Percentiles rank a stretch among this genome's conserved stretches.
Conservation (phyloP, 2,797 vertebrate genomes). For the Petrocephalus schoutedeni region DNA sequence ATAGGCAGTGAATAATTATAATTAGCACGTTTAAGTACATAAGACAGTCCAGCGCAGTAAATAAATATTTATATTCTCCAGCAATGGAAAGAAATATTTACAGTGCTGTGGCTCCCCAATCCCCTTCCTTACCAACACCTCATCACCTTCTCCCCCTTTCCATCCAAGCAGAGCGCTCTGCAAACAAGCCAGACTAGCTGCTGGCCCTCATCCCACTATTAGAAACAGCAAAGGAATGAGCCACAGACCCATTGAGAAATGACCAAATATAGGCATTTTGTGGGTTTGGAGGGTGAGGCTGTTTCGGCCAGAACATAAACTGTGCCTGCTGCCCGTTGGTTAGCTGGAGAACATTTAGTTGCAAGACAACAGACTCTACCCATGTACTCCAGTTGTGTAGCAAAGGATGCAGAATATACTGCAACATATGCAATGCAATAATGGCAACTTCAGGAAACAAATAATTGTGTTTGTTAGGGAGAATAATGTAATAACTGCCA, state of each 20-base stretch:
- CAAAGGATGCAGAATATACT: not conserved
- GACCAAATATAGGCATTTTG: constrained; percentile 74
- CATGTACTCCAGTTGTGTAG: not conserved
- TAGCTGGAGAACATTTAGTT: not conserved
- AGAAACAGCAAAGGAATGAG: constrained; percentile 71
- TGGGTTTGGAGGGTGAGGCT: constrained; percentile 48
- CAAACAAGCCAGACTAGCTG: constrained; percentile 35
- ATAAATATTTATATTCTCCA: constrained; percentile 22
- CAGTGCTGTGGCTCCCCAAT: not conserved
- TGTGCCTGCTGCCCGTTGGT: constrained; percentile 32
- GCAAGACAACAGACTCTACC: not conserved
- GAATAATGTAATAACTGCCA: not conserved
- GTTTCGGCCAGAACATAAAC: constrained; percentile 50
- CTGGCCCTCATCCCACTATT: constrained; percentile 64
- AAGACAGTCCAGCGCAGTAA: not conserved
- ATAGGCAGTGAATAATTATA: not conserved
- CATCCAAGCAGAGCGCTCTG: not conserved
- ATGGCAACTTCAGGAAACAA: not conserved
- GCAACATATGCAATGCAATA: not conserved
- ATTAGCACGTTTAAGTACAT: not conserved
- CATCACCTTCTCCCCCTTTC: constrained; percentile 1
- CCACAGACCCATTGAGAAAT: constrained; percentile 61
- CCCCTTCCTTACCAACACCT: not conserved
- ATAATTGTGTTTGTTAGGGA: not conserved
- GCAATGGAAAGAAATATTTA: constrained; percentile 21